Conservation (phyloP, 2,888 invertebrate genomes). For the Cryptus viduatorius region DNA sequence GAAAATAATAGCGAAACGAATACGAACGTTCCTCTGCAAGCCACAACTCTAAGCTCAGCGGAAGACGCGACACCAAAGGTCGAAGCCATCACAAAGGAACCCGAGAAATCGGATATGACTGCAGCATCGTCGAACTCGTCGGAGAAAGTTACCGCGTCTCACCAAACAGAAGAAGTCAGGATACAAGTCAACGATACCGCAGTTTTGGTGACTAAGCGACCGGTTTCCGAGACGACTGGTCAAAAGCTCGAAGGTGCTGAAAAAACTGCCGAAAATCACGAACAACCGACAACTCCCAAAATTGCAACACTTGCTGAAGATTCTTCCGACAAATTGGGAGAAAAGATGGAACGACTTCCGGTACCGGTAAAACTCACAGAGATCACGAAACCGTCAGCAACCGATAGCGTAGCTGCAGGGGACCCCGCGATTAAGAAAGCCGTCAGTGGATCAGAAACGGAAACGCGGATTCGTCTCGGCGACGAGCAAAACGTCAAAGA, state of each 20-base stretch:
- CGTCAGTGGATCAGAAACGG: constrained; percentile 11
- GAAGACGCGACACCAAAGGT: constrained; percentile 25
- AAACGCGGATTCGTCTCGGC: constrained; percentile 53
- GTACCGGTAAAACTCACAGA: constrained; percentile 39
- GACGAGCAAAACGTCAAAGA: constrained; percentile 48
- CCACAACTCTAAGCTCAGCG: constrained; percentile 18
- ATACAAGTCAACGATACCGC: constrained; percentile 73
- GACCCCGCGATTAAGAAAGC: constrained; percentile 25
- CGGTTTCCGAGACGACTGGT: constrained; percentile 40
- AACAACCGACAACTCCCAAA: constrained; percentile 50
- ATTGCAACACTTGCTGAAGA: constrained; percentile 42
- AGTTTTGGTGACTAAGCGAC: constrained; percentile 66
- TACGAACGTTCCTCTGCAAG: neutral
- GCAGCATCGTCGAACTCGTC: neutral
- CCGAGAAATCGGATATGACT: constrained; percentile 21
- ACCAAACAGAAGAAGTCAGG: constrained; percentile 66
- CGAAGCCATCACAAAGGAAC: constrained; percentile 16
- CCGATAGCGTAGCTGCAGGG: neutral
- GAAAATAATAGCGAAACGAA: constrained; percentile 17
- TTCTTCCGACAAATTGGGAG: constrained; percentile 61
- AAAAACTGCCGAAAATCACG: constrained; percentile 36
- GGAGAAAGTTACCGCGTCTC: constrained; percentile 21
- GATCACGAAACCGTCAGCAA: constrained; percentile 9
- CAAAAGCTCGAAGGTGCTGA: constrained; percentile 43
- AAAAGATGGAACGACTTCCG: constrained; percentile 53